phyloP scores from a whole-genome alignment of 2,113 vertebrate genomes.

The Pimephales promelas region DNA sequence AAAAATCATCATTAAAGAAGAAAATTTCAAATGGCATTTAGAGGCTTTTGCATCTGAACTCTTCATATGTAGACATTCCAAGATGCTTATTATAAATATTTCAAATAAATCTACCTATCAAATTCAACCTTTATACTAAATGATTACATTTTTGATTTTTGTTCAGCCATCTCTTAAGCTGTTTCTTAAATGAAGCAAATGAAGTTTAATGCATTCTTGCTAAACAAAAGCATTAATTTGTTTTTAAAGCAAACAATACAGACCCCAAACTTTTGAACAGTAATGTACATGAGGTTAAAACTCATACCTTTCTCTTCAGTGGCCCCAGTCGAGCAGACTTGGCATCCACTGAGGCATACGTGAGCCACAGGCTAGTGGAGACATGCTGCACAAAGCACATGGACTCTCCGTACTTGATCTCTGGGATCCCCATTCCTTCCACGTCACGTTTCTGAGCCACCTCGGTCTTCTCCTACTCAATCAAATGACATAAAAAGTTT shows the following conservation, averaged over 20 bases:
- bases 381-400: conserved; percentile 91
- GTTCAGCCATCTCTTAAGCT: no score
- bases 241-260: neutral
- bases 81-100: no score
- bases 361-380: conserved; percentile 86
- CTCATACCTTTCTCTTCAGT: conserved; percentile 85
- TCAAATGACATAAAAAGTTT: neutral
- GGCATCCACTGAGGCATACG: conserved; percentile 87
- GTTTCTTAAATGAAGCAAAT: no score
- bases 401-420: conserved; percentile 94
- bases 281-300: neutral
- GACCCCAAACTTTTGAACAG: neutral
- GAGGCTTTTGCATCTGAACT: no score
- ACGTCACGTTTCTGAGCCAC: conserved; percentile 85
- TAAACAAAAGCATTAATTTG: neutral
- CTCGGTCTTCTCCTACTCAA: conserved; percentile 86
- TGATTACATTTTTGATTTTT: no score
- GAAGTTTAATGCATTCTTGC: no score
- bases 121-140: no score
- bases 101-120: no score
- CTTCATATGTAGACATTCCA: no score
- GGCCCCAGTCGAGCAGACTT: conserved; percentile 87
- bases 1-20: no score
- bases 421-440: conserved; percentile 90
- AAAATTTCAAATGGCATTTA: no score